phyloP scores from a whole-genome alignment of 1,140 invertebrate species.

The Pseudachorutes palmiensis region DNA sequence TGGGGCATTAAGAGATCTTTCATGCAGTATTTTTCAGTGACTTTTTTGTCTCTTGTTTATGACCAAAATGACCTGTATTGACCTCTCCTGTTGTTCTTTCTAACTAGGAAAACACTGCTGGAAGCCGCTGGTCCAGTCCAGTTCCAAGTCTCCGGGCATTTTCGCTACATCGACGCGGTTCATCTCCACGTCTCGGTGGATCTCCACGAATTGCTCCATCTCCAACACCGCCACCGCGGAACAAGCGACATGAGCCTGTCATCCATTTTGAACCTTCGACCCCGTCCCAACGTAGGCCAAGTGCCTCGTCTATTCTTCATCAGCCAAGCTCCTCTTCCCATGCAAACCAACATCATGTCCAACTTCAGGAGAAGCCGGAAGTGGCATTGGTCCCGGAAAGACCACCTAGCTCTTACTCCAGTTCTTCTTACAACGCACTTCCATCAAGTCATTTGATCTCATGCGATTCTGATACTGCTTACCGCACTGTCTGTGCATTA shows the following conservation, averaged over 20 bases:
- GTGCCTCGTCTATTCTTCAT: slow-evolving; percentile 16
- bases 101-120: slow-evolving; percentile 36
- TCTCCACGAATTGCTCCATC: slow-evolving; percentile 36
- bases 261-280: slow-evolving; percentile 19
- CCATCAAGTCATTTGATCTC: slow-evolving; percentile 25
- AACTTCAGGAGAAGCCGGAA: background rate
- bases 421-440: slow-evolving; percentile 26
- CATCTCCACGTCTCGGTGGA: slow-evolving; percentile 35
- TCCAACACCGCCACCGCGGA: slow-evolving; percentile 32
- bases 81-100: no score
- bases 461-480: slow-evolving; percentile 35
- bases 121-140: slow-evolving; percentile 37
- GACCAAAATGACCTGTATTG: background rate
- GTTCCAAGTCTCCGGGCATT: slow-evolving; percentile 36
- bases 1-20: no score
- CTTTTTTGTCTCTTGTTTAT: slow-evolving; percentile 8
- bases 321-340: background rate
- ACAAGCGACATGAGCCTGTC: slow-evolving; percentile 26
- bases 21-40: no score
- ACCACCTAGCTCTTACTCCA: background rate
- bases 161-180: slow-evolving; percentile 32
- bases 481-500: slow-evolving; percentile 25
- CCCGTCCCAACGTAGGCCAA: background rate
- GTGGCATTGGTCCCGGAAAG: background rate
- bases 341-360: background rate